These are phyloP conservation scores for Pseudorhiza aurosa DNA, from an alignment of 30 jellyfish, hydroid and myxozoan genomes.

Conservation along the genomic window DNA sequence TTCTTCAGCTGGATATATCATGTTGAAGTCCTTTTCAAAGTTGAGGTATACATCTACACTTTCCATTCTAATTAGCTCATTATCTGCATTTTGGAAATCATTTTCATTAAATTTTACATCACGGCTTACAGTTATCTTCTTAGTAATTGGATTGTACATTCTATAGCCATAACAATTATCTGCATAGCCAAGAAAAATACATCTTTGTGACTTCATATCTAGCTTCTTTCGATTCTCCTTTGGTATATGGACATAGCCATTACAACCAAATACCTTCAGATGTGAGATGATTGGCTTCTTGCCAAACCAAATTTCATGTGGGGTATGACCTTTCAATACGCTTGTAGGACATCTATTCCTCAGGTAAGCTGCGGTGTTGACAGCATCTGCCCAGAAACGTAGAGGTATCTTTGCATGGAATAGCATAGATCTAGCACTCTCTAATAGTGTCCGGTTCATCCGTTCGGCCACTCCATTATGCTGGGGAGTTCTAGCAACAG, in stretches of 20 bases:
- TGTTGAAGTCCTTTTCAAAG: no score
- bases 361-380: constrained; percentile 18
- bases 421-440: constrained; percentile 56
- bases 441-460: constrained; percentile 66
- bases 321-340: constrained; percentile 46
- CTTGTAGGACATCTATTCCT: constrained; percentile 48
- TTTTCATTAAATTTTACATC: constrained; percentile 31
- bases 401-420: constrained; percentile 42
- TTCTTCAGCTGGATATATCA: no score
- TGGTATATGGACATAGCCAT: constrained; percentile 55
- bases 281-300: constrained; percentile 27
- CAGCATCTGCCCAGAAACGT: constrained; percentile 57
- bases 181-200: constrained; percentile 47
- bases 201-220: constrained; percentile 12
- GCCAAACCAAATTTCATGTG: constrained; percentile 53
- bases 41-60: no score
- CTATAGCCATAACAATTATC: constrained; percentile 35
- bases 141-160: constrained; percentile 53
- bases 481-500: constrained; percentile 38
- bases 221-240: constrained; percentile 38
- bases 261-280: constrained; percentile 64
- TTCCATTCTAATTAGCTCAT: no score
- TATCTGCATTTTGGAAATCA: not conserved
- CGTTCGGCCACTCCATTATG: constrained; percentile 64
- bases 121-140: constrained; percentile 17